Conservation (phyloP, 2,888 invertebrate species). For the Cerceris rybyensis region DNA sequence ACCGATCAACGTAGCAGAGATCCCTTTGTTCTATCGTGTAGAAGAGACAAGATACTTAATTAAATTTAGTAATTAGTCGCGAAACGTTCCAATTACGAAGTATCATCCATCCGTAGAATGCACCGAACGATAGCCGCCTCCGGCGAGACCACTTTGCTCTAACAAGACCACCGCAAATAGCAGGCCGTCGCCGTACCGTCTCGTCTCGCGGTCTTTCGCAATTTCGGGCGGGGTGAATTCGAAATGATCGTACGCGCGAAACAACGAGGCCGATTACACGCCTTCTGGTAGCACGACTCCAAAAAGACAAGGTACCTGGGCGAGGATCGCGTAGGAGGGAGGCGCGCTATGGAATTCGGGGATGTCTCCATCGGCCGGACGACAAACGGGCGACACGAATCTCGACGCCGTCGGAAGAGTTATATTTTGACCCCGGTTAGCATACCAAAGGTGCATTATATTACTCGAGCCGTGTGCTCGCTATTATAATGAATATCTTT, state of each 20-base stretch:
- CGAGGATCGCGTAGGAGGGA: conserved; percentile 41
- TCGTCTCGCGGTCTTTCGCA: not conserved
- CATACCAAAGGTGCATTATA: conserved; percentile 78
- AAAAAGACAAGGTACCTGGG: not conserved
- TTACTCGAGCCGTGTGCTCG: conserved; percentile 68
- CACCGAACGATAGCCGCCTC: too few species aligned
- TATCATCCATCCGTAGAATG: too few species aligned
- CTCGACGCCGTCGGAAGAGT: conserved; percentile 60
- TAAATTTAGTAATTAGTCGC: too few species aligned
- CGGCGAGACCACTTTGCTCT: too few species aligned
- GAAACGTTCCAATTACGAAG: too few species aligned
- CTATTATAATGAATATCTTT: conserved; percentile 76
- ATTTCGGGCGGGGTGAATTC: not conserved
- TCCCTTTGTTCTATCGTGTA: too few species aligned
- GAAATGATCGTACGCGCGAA: not conserved
- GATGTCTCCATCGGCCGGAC: conserved; percentile 56
- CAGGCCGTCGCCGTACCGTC: too few species aligned
- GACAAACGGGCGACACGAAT: conserved; percentile 59
- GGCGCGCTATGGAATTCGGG: conserved; percentile 39
- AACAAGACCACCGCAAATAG: too few species aligned
- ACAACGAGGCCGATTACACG: not conserved
- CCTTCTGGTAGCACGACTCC: not conserved
- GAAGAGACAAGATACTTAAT: too few species aligned
- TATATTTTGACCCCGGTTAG: conserved; percentile 80
- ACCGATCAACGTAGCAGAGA: too few species aligned